Percentiles rank a stretch among this genome's conserved stretches.
phyloP scores from a whole-genome alignment of 2,113 vertebrate species.

The Crotophaga sulcirostris region DNA sequence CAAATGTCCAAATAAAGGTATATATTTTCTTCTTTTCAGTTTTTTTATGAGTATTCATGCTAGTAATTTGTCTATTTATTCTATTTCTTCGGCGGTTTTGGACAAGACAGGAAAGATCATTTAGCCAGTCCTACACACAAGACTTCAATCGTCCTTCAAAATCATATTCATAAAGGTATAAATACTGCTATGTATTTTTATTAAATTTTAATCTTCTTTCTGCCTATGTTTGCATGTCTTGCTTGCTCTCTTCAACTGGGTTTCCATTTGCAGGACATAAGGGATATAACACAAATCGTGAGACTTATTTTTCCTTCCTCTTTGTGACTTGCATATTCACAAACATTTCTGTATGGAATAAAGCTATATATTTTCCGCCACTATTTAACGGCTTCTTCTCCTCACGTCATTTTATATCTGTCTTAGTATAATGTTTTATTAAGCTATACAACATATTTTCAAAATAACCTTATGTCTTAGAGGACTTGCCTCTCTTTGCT shows the following conservation, averaged over 20 bases:
- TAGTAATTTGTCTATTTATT: background rate
- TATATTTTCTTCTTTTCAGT: background rate
- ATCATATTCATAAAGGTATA: background rate
- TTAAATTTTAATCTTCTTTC: background rate
- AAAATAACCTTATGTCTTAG: background rate
- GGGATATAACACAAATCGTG: background rate
- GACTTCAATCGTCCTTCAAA: background rate
- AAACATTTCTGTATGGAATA: background rate
- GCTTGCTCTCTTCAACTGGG: background rate
- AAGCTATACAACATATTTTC: background rate
- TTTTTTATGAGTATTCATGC: background rate
- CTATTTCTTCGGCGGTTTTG: background rate
- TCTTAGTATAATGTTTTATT: background rate
- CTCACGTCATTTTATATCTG: background rate
- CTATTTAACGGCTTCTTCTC: background rate
- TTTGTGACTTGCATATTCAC: background rate
- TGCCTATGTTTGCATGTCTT: background rate
- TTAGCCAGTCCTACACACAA: background rate
- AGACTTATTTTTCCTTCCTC: background rate
- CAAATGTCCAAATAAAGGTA: background rate
- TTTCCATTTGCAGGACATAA: background rate
- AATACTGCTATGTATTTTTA: background rate
- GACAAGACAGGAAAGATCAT: background rate
- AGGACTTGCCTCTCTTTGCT: background rate
- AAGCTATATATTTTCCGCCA: background rate